Percentiles rank a stretch among this genome's conserved stretches.
phyloP scores from a whole-genome alignment of 2,113 vertebrate genomes.

The Narcine bancroftii region DNA sequence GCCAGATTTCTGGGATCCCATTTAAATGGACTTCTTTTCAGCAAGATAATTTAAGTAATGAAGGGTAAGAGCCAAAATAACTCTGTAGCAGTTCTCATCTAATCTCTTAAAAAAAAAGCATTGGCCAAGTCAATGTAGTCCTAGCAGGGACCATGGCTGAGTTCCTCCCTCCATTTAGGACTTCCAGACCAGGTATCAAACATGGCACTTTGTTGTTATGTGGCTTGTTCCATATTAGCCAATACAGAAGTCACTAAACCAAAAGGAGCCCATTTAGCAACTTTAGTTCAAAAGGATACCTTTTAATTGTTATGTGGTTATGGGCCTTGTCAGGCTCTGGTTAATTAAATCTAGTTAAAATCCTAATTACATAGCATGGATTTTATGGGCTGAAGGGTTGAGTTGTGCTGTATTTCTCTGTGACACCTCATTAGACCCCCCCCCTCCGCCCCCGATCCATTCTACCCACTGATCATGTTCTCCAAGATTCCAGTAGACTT shows the following conservation, averaged over 20 bases:
- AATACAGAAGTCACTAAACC: neutral
- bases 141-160: neutral
- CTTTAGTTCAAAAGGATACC: neutral
- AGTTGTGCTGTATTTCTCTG: no score
- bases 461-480: no score
- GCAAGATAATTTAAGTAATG: neutral
- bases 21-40: neutral
- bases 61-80: neutral
- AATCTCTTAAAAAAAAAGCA: neutral
- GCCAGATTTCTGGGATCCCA: neutral
- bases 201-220: neutral
- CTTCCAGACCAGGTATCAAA: neutral
- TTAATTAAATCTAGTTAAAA: neutral
- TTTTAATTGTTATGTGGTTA: neutral
- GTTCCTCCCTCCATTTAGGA: neutral
- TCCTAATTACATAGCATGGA: neutral
- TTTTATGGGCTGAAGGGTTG: no score
- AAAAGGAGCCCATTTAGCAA: neutral
- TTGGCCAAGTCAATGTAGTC: neutral
- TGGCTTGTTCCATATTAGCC: neutral
- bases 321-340: neutral
- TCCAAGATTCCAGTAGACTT: no score
- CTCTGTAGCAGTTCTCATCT: neutral
- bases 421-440: no score
- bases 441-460: no score